These are phyloP conservation scores for Pseudocheirus occidentalis DNA, from an alignment of 2,797 vertebrate species.

Conservation along the genomic window DNA sequence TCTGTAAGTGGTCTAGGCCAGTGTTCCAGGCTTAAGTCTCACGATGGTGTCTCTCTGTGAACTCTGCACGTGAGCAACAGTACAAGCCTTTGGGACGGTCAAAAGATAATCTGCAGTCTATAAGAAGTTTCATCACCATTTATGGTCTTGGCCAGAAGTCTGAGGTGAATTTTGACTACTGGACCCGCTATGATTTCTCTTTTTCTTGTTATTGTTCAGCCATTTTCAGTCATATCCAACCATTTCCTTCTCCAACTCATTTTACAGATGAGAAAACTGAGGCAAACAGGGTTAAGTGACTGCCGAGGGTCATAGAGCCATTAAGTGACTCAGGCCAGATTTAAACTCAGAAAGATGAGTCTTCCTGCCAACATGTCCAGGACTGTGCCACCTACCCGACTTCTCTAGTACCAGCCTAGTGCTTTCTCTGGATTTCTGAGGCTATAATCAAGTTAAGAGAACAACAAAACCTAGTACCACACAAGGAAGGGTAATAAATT, in stretches of 20 bases:
- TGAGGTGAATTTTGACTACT: neutral
- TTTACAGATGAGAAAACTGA: neutral
- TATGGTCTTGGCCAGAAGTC: neutral
- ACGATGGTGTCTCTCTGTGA: neutral
- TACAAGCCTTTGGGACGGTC: neutral
- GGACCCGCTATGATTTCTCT: neutral
- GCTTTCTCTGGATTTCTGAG: neutral
- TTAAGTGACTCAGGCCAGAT: neutral
- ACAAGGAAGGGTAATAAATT: neutral
- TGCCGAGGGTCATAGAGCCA: too few species aligned
- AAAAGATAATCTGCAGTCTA: neutral
- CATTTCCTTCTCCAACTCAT: neutral
- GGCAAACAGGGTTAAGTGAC: neutral
- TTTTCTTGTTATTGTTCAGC: neutral
- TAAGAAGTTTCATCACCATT: neutral
- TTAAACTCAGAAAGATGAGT: neutral
- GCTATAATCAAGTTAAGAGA: neutral
- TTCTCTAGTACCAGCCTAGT: neutral
- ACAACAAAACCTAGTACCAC: neutral
- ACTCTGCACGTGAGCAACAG: neutral
- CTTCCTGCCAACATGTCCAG: neutral
- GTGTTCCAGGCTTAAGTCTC: neutral
- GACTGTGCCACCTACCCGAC: neutral
- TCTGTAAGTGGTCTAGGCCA: neutral
- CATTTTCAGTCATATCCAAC: neutral